Evolutionary conservation across 2,797 vertebrate species (phyloP).

Genomic region (Bradypodion ventrale): DNA sequence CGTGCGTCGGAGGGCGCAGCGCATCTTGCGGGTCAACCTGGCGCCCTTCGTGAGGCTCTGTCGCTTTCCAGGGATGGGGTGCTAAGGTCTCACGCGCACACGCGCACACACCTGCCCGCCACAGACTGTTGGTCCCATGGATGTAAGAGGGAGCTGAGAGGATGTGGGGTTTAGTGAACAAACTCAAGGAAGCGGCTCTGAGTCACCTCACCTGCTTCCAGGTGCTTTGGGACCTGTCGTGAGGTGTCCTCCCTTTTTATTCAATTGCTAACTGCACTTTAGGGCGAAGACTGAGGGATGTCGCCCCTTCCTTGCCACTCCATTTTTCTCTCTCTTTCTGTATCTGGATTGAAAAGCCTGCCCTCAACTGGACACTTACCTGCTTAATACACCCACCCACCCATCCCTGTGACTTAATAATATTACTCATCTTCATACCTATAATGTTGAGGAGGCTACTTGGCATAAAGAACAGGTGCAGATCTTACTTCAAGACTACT

Average conservation of each 20-base stretch:
- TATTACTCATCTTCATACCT: not conserved
- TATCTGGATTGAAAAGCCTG: too few relatives aligned
- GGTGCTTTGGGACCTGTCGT: constrained; percentile 51
- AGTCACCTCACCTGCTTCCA: constrained; percentile 69
- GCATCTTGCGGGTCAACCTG: constrained; percentile 75
- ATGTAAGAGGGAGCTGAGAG: too few relatives aligned
- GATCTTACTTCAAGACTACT: constrained; percentile 41
- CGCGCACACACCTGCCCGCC: not conserved
- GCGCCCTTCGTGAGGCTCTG: constrained; percentile 75
- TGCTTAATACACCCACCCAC: not conserved
- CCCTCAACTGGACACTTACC: not conserved
- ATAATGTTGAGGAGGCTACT: constrained; percentile 35
- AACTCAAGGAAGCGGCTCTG: constrained; percentile 31
- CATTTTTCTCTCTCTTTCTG: too few relatives aligned
- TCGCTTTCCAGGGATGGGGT: constrained; percentile 70
- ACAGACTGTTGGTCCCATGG: not conserved
- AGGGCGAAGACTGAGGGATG: constrained; percentile 25
- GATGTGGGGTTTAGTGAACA: not conserved
- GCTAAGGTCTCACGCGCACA: too few relatives aligned
- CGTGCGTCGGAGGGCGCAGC: constrained; percentile 67
- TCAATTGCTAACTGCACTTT: constrained; percentile 56
- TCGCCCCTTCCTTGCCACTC: not conserved
- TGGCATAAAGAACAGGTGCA: constrained; percentile 56
- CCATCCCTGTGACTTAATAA: not conserved
- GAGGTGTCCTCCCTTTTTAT: constrained; percentile 44